A percentile compares a stretch with the other conserved stretches of the same genome.
Conservation (phyloP, 2,797 vertebrate species). For the Arrhamphus sclerolepis region DNA sequence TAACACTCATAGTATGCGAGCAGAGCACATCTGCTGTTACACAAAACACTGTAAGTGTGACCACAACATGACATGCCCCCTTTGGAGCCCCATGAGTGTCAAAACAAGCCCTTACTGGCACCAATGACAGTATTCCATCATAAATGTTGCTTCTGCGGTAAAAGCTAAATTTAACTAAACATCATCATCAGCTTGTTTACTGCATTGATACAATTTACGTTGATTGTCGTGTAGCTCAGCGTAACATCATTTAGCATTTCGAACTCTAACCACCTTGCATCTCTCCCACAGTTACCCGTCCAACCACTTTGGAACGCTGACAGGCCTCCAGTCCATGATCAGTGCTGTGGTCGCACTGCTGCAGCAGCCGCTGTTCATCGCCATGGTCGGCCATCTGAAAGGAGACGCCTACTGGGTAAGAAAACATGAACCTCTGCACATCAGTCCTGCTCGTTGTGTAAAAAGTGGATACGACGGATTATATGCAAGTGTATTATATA, state of each 20-base stretch:
- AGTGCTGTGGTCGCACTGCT: slow-evolving; percentile 88
- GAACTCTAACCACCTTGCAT: slow-evolving; percentile 9
- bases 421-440: not conserved
- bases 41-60: not conserved
- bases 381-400: slow-evolving; percentile 82
- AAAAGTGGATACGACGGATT: too few relatives aligned
- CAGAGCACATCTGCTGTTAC: too few relatives aligned
- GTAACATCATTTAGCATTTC: not conserved
- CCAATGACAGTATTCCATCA: not conserved
- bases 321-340: slow-evolving; percentile 91
- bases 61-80: not conserved
- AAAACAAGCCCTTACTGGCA: slow-evolving; percentile 14
- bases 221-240: not conserved
- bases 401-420: slow-evolving; percentile 88
- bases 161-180: not conserved
- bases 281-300: slow-evolving; percentile 85
- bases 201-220: not conserved
- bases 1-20: not conserved
- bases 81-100: not conserved
- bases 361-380: slow-evolving; percentile 89
- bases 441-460: not conserved
- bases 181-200: not conserved
- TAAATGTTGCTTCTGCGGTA: not conserved
- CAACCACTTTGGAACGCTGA: slow-evolving; percentile 91
- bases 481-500: too few relatives aligned